Base-by-base conservation (phyloP, 2,888 invertebrate genomes). In the Drosophila nr. fundita region DNA sequence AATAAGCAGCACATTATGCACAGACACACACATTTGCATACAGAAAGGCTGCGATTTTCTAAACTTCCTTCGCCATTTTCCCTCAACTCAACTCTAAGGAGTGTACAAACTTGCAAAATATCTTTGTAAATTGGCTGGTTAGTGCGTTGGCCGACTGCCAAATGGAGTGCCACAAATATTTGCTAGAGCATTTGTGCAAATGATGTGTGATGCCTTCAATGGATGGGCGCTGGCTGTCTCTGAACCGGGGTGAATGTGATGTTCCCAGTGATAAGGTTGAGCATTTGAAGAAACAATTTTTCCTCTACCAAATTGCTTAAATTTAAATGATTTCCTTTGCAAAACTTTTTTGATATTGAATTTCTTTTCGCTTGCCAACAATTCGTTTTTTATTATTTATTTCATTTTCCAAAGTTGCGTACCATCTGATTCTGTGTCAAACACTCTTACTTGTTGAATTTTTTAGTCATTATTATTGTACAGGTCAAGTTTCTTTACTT, bases 21-120 rank as follows among this genome's bases (percentile, higher is more conserved):
- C 82, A 80, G 78, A 73, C 79, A 80, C 70, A 71, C 59, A 66
- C 73, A 79, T 82, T 81, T 70, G 54, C 82, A 81, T 80, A 80
- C 38, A 81, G 73, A 80, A 57, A 30, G 73, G 49, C 60, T 59
- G 55, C 65, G 59, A 68, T 68, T 66, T 68, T 53, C 49, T 29
- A 52, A 58, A 32, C 57, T 21, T 42, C 53, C 11, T 50, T 50
- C 13, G 30, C 59, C 13, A 38, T 45, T 63, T 21, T 59, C 57
- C 0, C 30, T 21, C 32, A 11, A 36, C 11, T 48, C 59, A 61
- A 57, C 62, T 52, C 54, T 40, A 66, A 61, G 54, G 52, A 64
- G 38, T 72, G 63, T 53, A 27, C n/a, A 42, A 53, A 58, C 52
- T 65, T 57, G 61, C 27, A n/a, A 48, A 58, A 45, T 65, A 45